Evolutionary conservation across 1,140 invertebrate species (phyloP).

Genomic region (Drosophila grimshawi): DNA sequence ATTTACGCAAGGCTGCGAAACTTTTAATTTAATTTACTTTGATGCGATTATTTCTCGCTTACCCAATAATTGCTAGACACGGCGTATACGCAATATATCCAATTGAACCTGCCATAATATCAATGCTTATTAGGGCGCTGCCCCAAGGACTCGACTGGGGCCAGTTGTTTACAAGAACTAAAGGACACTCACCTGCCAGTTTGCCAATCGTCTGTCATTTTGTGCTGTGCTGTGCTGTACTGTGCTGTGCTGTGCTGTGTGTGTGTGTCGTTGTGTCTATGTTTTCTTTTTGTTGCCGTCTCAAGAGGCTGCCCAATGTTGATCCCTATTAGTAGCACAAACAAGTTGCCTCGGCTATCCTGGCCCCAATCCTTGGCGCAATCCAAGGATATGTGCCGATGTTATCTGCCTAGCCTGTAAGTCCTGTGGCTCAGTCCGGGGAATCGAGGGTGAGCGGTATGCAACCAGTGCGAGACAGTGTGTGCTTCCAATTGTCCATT

Average conservation of each 20-base stretch:
- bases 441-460: constrained; percentile 14
- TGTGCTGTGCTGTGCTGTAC: neutral
- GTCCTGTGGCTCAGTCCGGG: constrained; percentile 21
- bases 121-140: constrained; percentile 53
- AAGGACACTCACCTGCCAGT: constrained; percentile 31
- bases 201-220: neutral
- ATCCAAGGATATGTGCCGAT: constrained; percentile 73
- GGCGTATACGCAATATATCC: constrained; percentile 57
- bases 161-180: constrained; percentile 47
- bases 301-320: constrained; percentile 79
- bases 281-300: constrained; percentile 30
- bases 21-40: constrained; percentile 78
- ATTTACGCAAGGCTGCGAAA: constrained; percentile 70
- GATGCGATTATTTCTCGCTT: constrained; percentile 72
- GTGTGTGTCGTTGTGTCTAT: neutral
- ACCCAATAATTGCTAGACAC: constrained; percentile 62
- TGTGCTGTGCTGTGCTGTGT: neutral
- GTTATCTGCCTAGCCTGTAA: constrained; percentile 58
- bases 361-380: constrained; percentile 30
- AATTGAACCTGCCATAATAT: constrained; percentile 24
- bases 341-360: constrained; percentile 61
- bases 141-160: constrained; percentile 17
- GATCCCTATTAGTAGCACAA: constrained; percentile 81
- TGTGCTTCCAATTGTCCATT: constrained; percentile 68
- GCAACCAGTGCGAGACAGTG: constrained; percentile 65